Evolutionary conservation across 2,113 vertebrate genomes (phyloP).

Genomic region (Microcebus jonahi): DNA sequence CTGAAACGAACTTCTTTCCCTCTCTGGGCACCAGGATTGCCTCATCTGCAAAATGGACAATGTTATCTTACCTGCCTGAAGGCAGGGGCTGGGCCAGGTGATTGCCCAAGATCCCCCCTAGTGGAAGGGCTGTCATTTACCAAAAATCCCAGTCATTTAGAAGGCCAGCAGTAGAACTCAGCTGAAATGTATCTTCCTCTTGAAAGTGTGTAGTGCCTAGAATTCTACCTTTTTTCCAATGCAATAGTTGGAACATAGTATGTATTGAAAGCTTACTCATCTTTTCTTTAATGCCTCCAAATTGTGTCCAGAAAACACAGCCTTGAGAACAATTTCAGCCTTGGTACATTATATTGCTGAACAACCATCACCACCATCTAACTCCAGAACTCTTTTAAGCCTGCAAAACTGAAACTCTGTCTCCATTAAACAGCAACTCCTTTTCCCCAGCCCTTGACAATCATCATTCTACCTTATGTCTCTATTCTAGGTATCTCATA

Average conservation of each 20-base stretch:
- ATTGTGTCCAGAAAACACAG: background rate
- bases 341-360: background rate
- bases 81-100: background rate
- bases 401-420: background rate
- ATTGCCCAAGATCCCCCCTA: slow-evolving; percentile 38
- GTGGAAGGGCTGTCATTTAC: slow-evolving; percentile 1
- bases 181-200: background rate
- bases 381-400: background rate
- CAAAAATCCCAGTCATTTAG: background rate
- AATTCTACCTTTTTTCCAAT: background rate
- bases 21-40: background rate
- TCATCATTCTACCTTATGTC: background rate
- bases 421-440: background rate
- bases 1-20: background rate
- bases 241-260: background rate
- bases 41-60: slow-evolving; percentile 2
- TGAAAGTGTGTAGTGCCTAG: background rate
- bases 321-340: background rate
- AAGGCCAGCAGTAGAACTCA: background rate
- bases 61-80: slow-evolving; percentile 40
- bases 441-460: background rate
- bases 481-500: background rate
- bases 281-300: background rate
- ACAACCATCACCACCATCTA: background rate
- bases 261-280: background rate